Base-by-base conservation (phyloP, 2,113 vertebrate genomes). In the Carassius auratus region DNA sequence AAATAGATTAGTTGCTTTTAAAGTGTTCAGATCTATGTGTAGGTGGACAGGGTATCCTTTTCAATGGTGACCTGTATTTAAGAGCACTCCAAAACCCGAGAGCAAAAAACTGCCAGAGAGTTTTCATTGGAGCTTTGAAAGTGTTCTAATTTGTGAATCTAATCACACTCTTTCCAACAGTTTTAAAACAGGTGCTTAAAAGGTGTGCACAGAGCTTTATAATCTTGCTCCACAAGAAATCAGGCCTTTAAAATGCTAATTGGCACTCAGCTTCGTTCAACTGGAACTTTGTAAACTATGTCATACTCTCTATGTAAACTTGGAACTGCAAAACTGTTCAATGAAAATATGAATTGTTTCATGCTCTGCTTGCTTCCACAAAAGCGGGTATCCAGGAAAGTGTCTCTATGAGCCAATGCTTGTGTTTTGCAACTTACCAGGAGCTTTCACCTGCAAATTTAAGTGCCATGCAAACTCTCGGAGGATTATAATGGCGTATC, bases 201-300 rank as follows among this genome's bases (percentile, higher is more conserved):
- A 62, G 15, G 38, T 81, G 79, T 19, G 26, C 23, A 13, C 30
- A 38, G 81, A 83, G 81, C 48, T 69, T 81, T 57, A 83, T 83
- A 83, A 83, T 57, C 64, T 71, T 55, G 13, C 78, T 64, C 59
- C 14, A 64, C 45, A n/a, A 30, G 30, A 83, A 83, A 36, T 38
- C 42, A 36, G 64, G 80, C 23, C 30, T 59, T 69, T 59, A 52
- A 83, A 83, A 73, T 59, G 81, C 68, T 59, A 83, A 83, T 83
- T 59, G 17, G 19, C 68, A 38, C 50, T 73, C 66, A 36, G 0
- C 30, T 73, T 59, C 33, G 5, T 17, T 73, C 68, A 42, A 73
- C 48, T 33, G 8, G 68, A 83, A 73, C 81, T 15, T 3, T 19
- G 50, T 83, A 42, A 73, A 42, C 50, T 26, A 13, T 69, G 45